Evolutionary conservation across 2,888 invertebrate genomes (phyloP).

Genomic region (Hypselothyrea guttata): DNA sequence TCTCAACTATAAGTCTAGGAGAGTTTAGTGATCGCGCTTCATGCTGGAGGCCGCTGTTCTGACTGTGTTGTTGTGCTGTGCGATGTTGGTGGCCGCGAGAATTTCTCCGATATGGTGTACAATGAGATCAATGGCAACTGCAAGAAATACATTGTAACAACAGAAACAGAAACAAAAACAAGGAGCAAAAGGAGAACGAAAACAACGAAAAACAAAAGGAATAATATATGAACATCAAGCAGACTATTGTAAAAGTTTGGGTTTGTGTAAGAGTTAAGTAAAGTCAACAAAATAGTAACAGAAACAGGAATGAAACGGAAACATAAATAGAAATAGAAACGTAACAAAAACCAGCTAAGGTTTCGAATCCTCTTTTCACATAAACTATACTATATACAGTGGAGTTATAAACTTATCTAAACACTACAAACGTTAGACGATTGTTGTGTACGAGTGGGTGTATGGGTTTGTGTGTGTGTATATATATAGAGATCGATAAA

Average conservation of each 20-base stretch:
- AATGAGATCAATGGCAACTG: constrained; percentile 99
- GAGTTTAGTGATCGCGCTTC: constrained; percentile 77
- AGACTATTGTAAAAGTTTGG: constrained; percentile 33
- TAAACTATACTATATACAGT: constrained; percentile 29
- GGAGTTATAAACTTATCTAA: constrained; percentile 25
- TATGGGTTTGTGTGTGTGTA: constrained; percentile 15
- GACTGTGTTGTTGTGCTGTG: constrained; percentile 73
- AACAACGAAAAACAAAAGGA: constrained; percentile 30
- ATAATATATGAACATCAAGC: constrained; percentile 54
- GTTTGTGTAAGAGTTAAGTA: no score
- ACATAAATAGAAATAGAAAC: constrained; percentile 16
- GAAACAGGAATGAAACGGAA: constrained; percentile 25
- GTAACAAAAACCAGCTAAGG: constrained; percentile 11
- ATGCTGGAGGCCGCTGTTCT: constrained; percentile 75
- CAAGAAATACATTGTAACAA: constrained; percentile 84
- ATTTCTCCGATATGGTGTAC: constrained; percentile 99
- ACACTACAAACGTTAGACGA: constrained; percentile 45
- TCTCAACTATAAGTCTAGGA: not conserved
- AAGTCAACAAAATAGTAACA: no score
- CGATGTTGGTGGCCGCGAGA: constrained; percentile 84
- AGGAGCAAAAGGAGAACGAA: constrained; percentile 40
- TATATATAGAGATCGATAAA: constrained; percentile 17
- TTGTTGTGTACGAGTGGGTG: constrained; percentile 11
- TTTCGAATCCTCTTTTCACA: constrained; percentile 7
- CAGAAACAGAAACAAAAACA: constrained; percentile 70